A percentile compares a stretch with the other conserved stretches of the same genome.
These are phyloP conservation scores for Mercenaria mercenaria DNA, from an alignment of 1,140 invertebrate species.

Conservation along the genomic window DNA sequence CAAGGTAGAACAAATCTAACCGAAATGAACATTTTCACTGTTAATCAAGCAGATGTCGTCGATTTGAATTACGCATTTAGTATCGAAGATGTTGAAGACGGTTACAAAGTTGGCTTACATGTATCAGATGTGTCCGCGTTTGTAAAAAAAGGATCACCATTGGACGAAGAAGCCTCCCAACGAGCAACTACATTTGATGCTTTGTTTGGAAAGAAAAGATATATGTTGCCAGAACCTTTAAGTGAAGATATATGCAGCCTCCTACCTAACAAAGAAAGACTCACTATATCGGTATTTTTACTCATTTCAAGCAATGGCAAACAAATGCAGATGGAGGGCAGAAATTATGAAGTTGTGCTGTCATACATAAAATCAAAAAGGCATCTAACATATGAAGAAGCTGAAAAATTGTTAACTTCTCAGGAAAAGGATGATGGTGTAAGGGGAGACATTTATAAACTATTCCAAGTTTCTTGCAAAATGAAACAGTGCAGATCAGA, in stretches of 20 bases:
- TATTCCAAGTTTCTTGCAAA: constrained; percentile 70
- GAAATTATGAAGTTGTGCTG: constrained; percentile 49
- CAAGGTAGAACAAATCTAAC: constrained; percentile 89
- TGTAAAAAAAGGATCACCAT: constrained; percentile 71
- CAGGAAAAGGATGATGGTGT: neutral
- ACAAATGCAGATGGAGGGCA: neutral
- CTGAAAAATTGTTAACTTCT: constrained; percentile 69
- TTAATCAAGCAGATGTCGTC: constrained; percentile 98
- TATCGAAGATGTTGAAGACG: constrained; percentile 70
- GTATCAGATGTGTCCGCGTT: constrained; percentile 84
- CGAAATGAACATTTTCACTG: constrained; percentile 90
- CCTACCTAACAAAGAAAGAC: constrained; percentile 79
- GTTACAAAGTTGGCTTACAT: constrained; percentile 78
- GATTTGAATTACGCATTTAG: constrained; percentile 99
- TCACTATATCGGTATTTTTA: constrained; percentile 76
- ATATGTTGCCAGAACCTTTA: constrained; percentile 85
- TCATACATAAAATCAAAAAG: constrained; percentile 70
- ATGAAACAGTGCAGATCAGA: constrained; percentile 67
- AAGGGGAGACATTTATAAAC: constrained; percentile 54
- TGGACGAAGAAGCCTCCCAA: constrained; percentile 81
- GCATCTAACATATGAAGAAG: constrained; percentile 75
- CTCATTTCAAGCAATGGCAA: constrained; percentile 62
- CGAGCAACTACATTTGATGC: constrained; percentile 82
- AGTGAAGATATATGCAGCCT: constrained; percentile 85
- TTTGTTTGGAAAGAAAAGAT: constrained; percentile 73